Evolutionary conservation across 2,113 vertebrate species (phyloP).

Genomic region (Notothenia coriiceps): DNA sequence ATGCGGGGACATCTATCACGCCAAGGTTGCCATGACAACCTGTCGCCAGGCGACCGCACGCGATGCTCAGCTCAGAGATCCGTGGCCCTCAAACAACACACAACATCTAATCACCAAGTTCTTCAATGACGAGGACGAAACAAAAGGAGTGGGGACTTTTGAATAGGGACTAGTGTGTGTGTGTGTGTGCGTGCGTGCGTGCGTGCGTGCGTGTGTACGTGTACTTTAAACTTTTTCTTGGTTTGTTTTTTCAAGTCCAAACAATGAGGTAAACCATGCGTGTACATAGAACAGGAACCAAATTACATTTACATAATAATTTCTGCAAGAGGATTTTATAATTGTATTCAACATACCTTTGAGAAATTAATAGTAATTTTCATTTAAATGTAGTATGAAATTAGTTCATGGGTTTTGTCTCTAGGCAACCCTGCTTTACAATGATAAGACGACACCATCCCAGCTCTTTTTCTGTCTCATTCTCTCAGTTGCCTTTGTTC

Average conservation of each 20-base stretch:
- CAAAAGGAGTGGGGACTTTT: slow-evolving; percentile 1
- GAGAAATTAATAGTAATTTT: slow-evolving; percentile 60
- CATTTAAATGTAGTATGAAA: slow-evolving; percentile 69
- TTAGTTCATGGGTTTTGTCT: slow-evolving; percentile 51
- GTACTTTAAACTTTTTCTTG: too few relatives aligned
- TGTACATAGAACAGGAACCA: slow-evolving; percentile 20
- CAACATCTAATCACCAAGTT: slow-evolving; percentile 27
- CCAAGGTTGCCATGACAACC: slow-evolving; percentile 68
- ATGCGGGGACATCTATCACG: slow-evolving; percentile 65
- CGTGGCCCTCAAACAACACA: slow-evolving; percentile 33
- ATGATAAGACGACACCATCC: slow-evolving; percentile 56
- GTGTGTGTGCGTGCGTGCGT: too few relatives aligned
- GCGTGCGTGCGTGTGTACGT: neutral
- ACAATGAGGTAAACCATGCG: neutral
- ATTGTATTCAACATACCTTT: slow-evolving; percentile 34
- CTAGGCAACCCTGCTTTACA: slow-evolving; percentile 52
- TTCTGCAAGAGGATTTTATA: slow-evolving; percentile 24
- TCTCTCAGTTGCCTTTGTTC: slow-evolving; percentile 20
- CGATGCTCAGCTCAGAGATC: neutral
- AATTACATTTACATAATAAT: slow-evolving; percentile 53
- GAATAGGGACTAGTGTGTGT: neutral
- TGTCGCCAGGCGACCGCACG: slow-evolving; percentile 39
- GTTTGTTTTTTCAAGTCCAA: too few relatives aligned
- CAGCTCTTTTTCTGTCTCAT: neutral
- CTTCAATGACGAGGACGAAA: slow-evolving; percentile 4